Base-by-base conservation (phyloP, 2,797 vertebrate genomes). In the Parauchenoglanis punctatus region DNA sequence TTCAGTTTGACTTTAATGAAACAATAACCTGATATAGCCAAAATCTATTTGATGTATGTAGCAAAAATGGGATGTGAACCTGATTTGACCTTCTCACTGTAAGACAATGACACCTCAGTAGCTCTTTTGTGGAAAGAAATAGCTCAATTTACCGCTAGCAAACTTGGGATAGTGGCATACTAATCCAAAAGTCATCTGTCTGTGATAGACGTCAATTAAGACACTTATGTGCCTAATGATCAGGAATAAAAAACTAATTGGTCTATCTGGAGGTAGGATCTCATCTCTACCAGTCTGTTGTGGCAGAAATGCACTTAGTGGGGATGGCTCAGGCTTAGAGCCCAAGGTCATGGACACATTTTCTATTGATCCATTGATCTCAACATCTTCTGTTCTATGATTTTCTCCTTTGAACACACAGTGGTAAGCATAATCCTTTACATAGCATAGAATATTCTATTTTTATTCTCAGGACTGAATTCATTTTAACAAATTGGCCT, bases 171-270 rank as follows among this genome's bases (percentile, higher is more conserved):
- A 91, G 94, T 94, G 92, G 94, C 93, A 91, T 93, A 56, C 95
- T 94, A 94, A 94, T 93, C 91, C 91, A 88, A 94, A 93, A 93
- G 93, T 95, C 92, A 94, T 94, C 92, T 91, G 93, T 94, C 92
- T 94, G 88, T 86, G 93, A 95, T 94, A 94, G 93, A 93, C 91
- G 92, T 95, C 93, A 95, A 95, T 96, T 95, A 96, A 93, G 93
- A 93, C 94, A 96, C 95, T 96, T 96, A 96, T 87, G 91, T 91
- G 82, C 63, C 91, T 95, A 96, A 96, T 94, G 94, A 95, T 93
- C 91, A 93, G 93, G 90, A 93, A 94, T 84, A 93, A 83, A 91
- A 93, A 91, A 91, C 91, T 96, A 96, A 96, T 95, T 94, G 95
- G 94, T 92, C 94, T 92, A 92, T 94, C 93, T 93, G 94, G 95